Conservation (phyloP, 2,797 vertebrate genomes). For the Loris lydekkerianus region DNA sequence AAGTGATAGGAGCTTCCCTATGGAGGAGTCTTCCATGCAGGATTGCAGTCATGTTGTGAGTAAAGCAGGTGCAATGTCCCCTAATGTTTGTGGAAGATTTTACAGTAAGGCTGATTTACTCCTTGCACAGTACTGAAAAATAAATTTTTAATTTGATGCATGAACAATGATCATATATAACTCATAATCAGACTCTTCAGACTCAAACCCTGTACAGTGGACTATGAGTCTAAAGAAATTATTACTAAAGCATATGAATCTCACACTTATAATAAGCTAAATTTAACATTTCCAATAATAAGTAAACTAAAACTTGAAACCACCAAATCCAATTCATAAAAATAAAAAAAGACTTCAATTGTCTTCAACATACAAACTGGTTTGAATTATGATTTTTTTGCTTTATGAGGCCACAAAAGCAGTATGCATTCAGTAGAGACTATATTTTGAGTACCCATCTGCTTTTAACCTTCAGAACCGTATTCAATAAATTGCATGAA, state of each 20-base stretch:
- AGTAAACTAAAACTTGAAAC: not conserved
- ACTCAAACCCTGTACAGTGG: not conserved
- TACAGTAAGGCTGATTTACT: not conserved
- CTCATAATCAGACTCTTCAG: not conserved
- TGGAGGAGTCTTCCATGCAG: not conserved
- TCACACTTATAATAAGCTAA: not conserved
- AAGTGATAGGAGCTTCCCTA: not conserved
- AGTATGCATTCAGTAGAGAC: not conserved
- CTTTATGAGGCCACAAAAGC: not conserved
- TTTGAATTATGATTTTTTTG: not conserved
- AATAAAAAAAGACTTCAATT: not conserved
- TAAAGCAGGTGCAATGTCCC: not conserved
- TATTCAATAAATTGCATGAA: not conserved
- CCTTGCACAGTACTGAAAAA: not conserved
- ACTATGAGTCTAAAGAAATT: not conserved
- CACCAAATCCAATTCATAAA: not conserved
- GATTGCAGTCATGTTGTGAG: not conserved
- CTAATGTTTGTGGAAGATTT: not conserved
- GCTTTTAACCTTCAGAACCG: not conserved
- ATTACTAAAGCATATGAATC: not conserved
- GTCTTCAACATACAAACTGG: not conserved
- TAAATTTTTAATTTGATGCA: not conserved
- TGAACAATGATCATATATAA: not conserved
- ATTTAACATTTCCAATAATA: not conserved
- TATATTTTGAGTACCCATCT: not conserved